Percentiles rank a stretch among this genome's conserved stretches.
These are phyloP conservation scores for Calliopsis andreniformis DNA, from an alignment of 1,140 invertebrate species.

Conservation along the genomic window DNA sequence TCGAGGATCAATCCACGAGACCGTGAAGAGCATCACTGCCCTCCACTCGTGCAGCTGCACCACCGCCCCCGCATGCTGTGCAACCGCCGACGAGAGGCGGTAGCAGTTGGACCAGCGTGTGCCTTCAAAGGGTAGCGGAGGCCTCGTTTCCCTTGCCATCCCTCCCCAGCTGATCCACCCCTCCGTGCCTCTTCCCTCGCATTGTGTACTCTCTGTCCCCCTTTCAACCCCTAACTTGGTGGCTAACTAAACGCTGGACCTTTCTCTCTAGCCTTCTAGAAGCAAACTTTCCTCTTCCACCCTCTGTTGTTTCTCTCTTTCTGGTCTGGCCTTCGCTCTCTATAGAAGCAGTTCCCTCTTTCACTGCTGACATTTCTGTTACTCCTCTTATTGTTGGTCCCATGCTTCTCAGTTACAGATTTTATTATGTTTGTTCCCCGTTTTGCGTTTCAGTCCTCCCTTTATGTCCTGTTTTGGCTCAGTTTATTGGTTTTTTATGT, in stretches of 20 bases:
- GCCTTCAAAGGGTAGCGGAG: conserved; percentile 37
- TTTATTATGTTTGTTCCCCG: too few species aligned
- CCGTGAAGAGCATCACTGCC: conserved; percentile 56
- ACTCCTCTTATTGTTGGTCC: too few species aligned
- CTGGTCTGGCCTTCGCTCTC: too few species aligned
- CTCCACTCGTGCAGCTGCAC: conserved; percentile 30
- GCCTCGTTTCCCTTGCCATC: conserved; percentile 13
- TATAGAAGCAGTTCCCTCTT: too few species aligned
- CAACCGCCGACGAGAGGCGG: conserved; percentile 22
- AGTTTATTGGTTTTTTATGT: too few species aligned
- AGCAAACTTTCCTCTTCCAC: not conserved
- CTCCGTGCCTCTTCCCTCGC: not conserved
- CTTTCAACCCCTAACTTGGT: not conserved
- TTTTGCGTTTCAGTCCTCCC: too few species aligned
- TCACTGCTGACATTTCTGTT: too few species aligned
- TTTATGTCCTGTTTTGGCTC: too few species aligned
- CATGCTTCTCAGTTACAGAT: too few species aligned
- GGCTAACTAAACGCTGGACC: too few species aligned
- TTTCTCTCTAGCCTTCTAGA: not conserved
- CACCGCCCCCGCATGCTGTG: conserved; percentile 36
- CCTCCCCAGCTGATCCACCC: not conserved
- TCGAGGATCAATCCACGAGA: conserved; percentile 38
- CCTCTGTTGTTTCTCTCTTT: not conserved
- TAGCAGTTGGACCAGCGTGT: conserved; percentile 49
- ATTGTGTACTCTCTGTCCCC: not conserved